Conservation (phyloP, 2,113 vertebrate genomes). For the Lutjanus erythropterus region DNA sequence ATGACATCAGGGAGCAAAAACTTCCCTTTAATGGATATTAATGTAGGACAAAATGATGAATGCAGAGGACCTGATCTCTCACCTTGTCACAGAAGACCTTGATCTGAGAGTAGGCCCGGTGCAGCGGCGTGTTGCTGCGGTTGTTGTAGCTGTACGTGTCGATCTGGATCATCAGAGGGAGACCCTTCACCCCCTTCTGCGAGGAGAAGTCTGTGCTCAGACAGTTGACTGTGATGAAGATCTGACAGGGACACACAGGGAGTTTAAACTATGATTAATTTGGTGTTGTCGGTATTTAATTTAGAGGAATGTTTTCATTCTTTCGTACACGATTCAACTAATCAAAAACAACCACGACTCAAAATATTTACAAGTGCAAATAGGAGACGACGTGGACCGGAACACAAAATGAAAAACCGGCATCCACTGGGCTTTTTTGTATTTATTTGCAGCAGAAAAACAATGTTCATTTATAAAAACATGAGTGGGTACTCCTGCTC, state of each 20-base stretch:
- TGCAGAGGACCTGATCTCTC: slow-evolving; percentile 35
- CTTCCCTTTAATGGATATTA: background rate
- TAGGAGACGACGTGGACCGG: background rate
- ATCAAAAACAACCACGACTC: background rate
- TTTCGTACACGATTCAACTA: background rate
- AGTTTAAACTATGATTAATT: background rate
- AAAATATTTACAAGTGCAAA: background rate
- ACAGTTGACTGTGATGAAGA: slow-evolving; percentile 99
- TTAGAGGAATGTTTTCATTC: background rate
- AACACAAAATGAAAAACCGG: background rate
- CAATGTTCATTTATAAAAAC: no score
- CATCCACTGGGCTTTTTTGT: background rate
- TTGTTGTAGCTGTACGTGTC: slow-evolving; percentile 99
- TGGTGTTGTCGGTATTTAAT: background rate
- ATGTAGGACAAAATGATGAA: background rate
- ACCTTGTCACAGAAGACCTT: slow-evolving; percentile 99
- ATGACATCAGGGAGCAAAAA: background rate
- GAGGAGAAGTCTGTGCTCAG: slow-evolving; percentile 99
- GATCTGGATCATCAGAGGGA: slow-evolving; percentile 98
- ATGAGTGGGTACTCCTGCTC: no score
- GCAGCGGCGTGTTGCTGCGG: slow-evolving; percentile 97
- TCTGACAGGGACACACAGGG: slow-evolving; percentile 79
- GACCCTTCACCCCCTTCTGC: slow-evolving; percentile 98
- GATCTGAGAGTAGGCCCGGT: slow-evolving; percentile 96
- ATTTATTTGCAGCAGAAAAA: background rate